Conservation (phyloP, 2,888 invertebrate species). For the Pinctada fucata region DNA sequence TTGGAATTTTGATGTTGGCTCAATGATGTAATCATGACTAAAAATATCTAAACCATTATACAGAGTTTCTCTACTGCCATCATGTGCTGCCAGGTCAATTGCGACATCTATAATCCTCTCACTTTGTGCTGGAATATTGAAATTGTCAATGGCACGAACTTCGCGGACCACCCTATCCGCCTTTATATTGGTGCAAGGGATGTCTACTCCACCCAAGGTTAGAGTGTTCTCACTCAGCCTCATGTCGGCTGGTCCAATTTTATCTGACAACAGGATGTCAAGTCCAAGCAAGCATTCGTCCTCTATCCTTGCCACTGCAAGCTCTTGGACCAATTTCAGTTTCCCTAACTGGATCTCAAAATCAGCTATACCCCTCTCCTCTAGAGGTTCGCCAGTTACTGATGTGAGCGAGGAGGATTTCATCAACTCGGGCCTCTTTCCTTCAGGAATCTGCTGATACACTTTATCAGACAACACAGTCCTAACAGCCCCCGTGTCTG, state of each 20-base stretch:
- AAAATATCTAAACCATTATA: too few relatives aligned
- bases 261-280: slow-evolving; percentile 35
- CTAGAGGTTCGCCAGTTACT: slow-evolving; percentile 20
- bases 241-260: slow-evolving; percentile 37
- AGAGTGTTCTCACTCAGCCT: slow-evolving; percentile 29
- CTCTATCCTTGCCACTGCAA: slow-evolving; percentile 40
- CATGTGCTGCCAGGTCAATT: slow-evolving; percentile 30
- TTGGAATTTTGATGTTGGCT: too few relatives aligned
- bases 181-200: background rate
- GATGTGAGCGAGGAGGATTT: slow-evolving; percentile 14
- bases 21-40: too few relatives aligned
- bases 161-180: slow-evolving; percentile 7
- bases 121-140: slow-evolving; percentile 22
- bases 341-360: slow-evolving; percentile 28
- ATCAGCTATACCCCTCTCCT: slow-evolving; percentile 33
- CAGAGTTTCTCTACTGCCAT: too few relatives aligned
- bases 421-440: slow-evolving; percentile 11
- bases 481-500: slow-evolving; percentile 32
- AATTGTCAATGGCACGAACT: slow-evolving; percentile 32
- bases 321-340: slow-evolving; percentile 17
- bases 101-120: slow-evolving; percentile 38
- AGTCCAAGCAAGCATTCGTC: slow-evolving; percentile 41
- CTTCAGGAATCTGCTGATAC: slow-evolving; percentile 12
- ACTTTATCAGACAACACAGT: slow-evolving; percentile 26
- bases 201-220: slow-evolving; percentile 15